phyloP scores from a whole-genome alignment of 2,888 invertebrate species.

The Crossocerus cetratus region DNA sequence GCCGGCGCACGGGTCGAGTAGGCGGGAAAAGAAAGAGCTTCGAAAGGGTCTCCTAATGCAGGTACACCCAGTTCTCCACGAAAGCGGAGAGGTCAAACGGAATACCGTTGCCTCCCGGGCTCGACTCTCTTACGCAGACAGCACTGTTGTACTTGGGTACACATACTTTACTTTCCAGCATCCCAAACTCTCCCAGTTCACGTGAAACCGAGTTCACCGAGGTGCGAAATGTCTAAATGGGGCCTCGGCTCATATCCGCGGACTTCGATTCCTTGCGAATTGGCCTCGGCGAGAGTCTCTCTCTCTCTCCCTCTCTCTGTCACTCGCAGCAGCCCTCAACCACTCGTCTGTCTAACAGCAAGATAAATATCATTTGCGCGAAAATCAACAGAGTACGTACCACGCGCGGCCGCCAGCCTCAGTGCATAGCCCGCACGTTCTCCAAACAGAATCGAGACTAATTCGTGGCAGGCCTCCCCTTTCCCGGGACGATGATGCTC shows the following conservation, averaged over 20 bases:
- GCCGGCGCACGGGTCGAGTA: no score
- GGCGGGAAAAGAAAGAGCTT: no score
- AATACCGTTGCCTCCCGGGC: conserved; percentile 44
- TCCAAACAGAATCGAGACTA: conserved; percentile 2
- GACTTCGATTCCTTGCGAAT: no score
- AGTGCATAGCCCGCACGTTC: conserved; percentile 1
- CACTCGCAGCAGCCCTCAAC: no score
- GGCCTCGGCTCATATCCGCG: no score
- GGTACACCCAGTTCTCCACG: conserved; percentile 4
- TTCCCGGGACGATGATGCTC: background rate
- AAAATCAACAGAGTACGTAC: conserved; percentile 2
- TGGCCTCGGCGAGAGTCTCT: no score
- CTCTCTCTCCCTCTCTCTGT: no score
- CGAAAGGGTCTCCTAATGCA: conserved; percentile 36
- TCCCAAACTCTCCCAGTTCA: no score
- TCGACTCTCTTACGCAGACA: conserved; percentile 31
- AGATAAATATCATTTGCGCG: conserved; percentile 3
- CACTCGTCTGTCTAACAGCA: background rate
- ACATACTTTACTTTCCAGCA: no score
- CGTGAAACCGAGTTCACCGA: no score
- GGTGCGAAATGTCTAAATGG: no score
- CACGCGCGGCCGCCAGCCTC: background rate
- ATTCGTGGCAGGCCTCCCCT: background rate
- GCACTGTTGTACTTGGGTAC: background rate
- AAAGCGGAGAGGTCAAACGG: conserved; percentile 45